These are phyloP conservation scores for Vandiemenella viatica DNA, from an alignment of 2,888 invertebrate genomes.

Conservation along the genomic window DNA sequence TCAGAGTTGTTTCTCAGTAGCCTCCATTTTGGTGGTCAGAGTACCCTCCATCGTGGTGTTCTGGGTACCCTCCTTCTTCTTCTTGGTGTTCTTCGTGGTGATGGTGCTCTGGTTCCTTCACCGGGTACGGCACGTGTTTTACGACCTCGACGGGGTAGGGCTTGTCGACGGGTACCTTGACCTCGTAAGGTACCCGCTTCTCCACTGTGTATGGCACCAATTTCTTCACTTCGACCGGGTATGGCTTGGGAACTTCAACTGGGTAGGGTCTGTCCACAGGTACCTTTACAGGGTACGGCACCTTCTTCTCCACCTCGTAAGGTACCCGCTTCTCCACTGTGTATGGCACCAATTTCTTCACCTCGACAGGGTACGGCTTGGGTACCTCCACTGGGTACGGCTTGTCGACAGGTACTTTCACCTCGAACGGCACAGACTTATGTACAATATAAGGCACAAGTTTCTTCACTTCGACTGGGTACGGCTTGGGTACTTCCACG, in stretches of 20 bases:
- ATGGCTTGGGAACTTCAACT: conserved; percentile 3
- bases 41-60: no score
- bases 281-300: conserved; percentile 1
- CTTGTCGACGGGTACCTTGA: background rate
- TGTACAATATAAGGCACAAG: background rate
- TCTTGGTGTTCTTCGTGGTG: no score
- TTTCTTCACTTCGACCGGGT: conserved; percentile 1
- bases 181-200: background rate
- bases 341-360: conserved; percentile 2
- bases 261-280: conserved; percentile 3
- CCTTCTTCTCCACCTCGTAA: background rate
- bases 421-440: background rate
- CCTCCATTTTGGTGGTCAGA: no score
- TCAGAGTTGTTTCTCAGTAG: no score
- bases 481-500: background rate
- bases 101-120: no score
- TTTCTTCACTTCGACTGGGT: conserved; percentile 1
- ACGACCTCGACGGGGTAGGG: no score
- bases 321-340: conserved; percentile 1
- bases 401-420: conserved; percentile 2
- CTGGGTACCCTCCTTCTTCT: no score
- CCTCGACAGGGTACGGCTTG: conserved; percentile 2
- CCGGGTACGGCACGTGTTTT: no score
- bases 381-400: conserved; percentile 3
- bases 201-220: background rate